These are phyloP conservation scores for Ctenicera cuprea DNA, from an alignment of 2,888 invertebrate species.

Conservation along the genomic window DNA sequence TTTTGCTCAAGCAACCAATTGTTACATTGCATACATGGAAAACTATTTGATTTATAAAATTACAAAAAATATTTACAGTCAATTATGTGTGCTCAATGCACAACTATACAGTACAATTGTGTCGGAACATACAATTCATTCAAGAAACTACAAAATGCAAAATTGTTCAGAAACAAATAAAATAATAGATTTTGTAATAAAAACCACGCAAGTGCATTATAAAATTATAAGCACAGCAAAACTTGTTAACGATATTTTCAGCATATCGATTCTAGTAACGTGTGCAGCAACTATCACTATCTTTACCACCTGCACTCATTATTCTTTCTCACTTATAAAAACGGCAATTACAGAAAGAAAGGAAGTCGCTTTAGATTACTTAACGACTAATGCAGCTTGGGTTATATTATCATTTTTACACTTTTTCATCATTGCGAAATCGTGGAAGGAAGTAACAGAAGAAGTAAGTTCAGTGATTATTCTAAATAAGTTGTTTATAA, in stretches of 20 bases:
- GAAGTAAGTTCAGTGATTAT: too few relatives aligned
- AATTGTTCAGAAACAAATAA: too few relatives aligned
- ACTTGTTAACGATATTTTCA: constrained; percentile 14
- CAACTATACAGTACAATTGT: background rate
- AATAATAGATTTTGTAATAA: too few relatives aligned
- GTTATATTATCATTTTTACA: too few relatives aligned
- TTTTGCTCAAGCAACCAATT: background rate
- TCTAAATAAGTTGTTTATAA: too few relatives aligned
- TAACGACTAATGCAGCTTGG: background rate
- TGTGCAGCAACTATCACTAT: background rate
- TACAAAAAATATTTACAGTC: background rate
- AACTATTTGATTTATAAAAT: background rate
- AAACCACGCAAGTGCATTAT: background rate
- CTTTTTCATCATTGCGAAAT: too few relatives aligned
- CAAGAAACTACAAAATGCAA: too few relatives aligned
- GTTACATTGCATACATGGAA: background rate
- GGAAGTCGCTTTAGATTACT: background rate
- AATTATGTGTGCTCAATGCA: background rate
- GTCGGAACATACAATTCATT: too few relatives aligned
- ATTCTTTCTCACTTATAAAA: background rate
- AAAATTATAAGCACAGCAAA: background rate
- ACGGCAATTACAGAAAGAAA: background rate
- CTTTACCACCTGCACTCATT: background rate
- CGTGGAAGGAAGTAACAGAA: too few relatives aligned
- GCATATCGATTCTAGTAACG: background rate